Base-by-base conservation (phyloP, 2,113 vertebrate genomes). In the Aptenodytes forsteri region DNA sequence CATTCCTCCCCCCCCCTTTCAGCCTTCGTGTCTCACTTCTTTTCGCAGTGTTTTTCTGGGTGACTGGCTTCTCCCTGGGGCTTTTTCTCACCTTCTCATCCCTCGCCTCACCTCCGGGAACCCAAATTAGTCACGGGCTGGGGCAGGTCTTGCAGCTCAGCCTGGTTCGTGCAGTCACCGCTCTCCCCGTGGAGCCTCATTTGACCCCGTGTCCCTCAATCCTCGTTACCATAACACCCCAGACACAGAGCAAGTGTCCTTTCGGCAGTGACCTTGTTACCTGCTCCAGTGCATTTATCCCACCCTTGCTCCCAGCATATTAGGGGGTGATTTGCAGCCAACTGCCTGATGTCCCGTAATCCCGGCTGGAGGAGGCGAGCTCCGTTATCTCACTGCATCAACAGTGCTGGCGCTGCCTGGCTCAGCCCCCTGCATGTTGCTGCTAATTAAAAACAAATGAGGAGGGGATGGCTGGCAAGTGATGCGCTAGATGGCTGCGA, bases 1-100 rank as follows among this genome's bases (percentile, higher is more conserved):
- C 54, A 3, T 29, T 26, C 87, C 8, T 42, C 15, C 19, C 27
- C 11, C 65, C 29, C 16, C 44, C 29, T 69, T 40, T 12, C 79
- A 66, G 40, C 80, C 40, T 13, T 22, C 3, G 0, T 1, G 1
- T 11, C 58, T 80, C 47, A 4, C 42, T 65, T 79, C 65, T 29
- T 46, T 23, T 9, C 8, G 0, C 5, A 54, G 25, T 0, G 1
- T 23, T 56, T 83, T 34, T 27, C 38, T n/a, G 9, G 0, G 7
- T 3, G 19, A 1, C 6, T 79, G 13, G 16, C 34, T 66, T 70
- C n/a, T 75, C 78, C 50, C 30, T 2, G 70, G 2, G 34, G 46
- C 64, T 93, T 56, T 65, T 85, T 46, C 38, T 50, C 56, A 27
- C 78, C 32, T 40, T 9, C 30, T 30, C 85, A 66, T 27, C 70